Evolutionary conservation across 2,113 vertebrate species (phyloP), one percentile per base, ranked within the genome.

Genomic region (Aplodontia rufa): DNA sequence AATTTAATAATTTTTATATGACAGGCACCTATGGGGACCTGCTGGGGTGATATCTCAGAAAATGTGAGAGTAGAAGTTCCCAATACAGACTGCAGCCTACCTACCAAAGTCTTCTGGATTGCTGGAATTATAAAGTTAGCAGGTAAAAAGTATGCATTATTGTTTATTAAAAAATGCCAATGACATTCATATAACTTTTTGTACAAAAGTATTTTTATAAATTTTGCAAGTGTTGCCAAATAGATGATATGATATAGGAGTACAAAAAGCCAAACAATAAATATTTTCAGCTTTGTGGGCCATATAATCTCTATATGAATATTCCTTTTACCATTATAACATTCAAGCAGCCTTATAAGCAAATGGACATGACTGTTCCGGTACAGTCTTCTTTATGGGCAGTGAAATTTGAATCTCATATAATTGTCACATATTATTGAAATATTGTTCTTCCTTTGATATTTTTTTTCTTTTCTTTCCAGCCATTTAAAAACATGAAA

Each of bases 61-160:
- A 99, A 99, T 93, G 99, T 99, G 81, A 98, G 99, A 98, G 98
- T 99, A 69, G 99, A 99, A 98, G 99, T 99, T 96, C 98, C 98
- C 60, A 99, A 99, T 98, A 99, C 99, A 3, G 99, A 99, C 97
- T 99, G 99, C 98, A 99, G 97, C 98, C 98, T 99, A 72, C 99
- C 99, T 96, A 99, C 99, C 90, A 99, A 99, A 98, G 99, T 99
- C 97, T 99, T 99, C 98, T 99, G 99, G 99, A 99, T 99, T 97
- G 99, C 99, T 98, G 99, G 99, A 96, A 99, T 99, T 97, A 98
- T 99, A 96, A 99, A 99, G 97, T 98, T 99, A 98, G 99, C 99
- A 99, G 99, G 99, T 99, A 87, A 98, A 86, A 95, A 97, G 40
- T 96, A 92, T 90, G 72, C 35, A 62, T 95, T 47, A 55, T 91